phyloP scores from a whole-genome alignment of 2,797 vertebrate species.

The Darevskia mixta region DNA sequence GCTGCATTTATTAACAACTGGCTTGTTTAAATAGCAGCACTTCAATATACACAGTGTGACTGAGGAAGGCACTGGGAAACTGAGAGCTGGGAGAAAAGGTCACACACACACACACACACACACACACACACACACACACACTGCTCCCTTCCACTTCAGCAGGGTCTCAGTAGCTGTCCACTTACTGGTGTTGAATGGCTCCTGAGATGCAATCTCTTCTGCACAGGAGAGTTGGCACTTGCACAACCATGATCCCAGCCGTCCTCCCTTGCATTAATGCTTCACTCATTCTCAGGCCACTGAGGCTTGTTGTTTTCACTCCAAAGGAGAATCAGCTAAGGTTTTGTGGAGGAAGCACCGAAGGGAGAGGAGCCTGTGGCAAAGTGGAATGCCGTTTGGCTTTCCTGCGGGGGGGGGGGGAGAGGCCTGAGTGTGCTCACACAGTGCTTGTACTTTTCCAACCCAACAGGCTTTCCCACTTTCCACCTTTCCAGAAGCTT shows the following conservation, averaged over 20 bases:
- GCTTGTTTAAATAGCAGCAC: slow-evolving; percentile 67
- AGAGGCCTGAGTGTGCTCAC: background rate
- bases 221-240: slow-evolving; percentile 8
- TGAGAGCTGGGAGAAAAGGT: background rate
- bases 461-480: slow-evolving; percentile 53
- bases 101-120: background rate
- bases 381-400: slow-evolving; percentile 39
- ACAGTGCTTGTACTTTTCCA: slow-evolving; percentile 16
- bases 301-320: slow-evolving; percentile 45
- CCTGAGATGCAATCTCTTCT: background rate
- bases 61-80: slow-evolving; percentile 30
- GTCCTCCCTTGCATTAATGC: background rate
- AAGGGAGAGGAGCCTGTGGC: background rate
- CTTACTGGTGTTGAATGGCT: background rate
- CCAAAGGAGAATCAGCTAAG: slow-evolving; percentile 52
- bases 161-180: background rate
- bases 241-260: background rate
- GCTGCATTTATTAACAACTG: slow-evolving; percentile 72
- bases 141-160: too few relatives aligned
- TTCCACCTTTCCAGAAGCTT: slow-evolving; percentile 5
- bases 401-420: background rate
- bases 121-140: rapidly evolving
- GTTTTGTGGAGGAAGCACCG: background rate
- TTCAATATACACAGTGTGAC: slow-evolving; percentile 15
- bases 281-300: background rate